Percentiles rank a stretch among this genome's conserved stretches.
These are phyloP conservation scores for Alaudala cheleensis DNA, from an alignment of 2,113 vertebrate genomes.

Conservation along the genomic window DNA sequence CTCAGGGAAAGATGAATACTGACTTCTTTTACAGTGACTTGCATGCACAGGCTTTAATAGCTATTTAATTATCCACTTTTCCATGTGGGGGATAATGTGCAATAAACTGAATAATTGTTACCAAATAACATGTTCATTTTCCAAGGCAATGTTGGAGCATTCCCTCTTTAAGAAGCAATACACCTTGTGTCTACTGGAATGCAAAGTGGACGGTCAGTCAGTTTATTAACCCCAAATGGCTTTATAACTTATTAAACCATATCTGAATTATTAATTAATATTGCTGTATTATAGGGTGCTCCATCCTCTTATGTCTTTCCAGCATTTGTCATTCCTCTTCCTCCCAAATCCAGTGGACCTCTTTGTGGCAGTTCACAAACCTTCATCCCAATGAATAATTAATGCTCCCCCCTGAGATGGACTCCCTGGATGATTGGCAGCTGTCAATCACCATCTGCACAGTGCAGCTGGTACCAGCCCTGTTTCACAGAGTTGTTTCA, in stretches of 20 bases:
- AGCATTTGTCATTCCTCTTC: neutral
- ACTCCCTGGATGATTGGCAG: neutral
- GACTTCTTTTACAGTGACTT: neutral
- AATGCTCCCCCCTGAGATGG: neutral
- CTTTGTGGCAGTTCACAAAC: neutral
- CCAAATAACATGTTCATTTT: neutral
- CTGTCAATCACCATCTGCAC: neutral
- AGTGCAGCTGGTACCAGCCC: neutral
- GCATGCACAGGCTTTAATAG: neutral
- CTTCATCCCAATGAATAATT: neutral
- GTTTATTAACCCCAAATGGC: conserved; percentile 19
- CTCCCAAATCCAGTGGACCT: neutral
- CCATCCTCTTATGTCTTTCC: neutral
- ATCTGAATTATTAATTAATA: conserved; percentile 40
- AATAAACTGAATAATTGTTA: neutral
- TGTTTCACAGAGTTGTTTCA: neutral
- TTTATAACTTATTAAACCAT: conserved; percentile 11
- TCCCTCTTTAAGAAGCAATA: neutral
- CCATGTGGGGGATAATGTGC: neutral
- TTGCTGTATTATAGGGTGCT: neutral
- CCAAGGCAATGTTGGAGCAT: neutral
- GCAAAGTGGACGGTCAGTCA: neutral
- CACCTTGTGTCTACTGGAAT: neutral
- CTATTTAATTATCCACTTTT: neutral
- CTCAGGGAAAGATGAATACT: neutral